Percentiles rank a stretch among this genome's conserved stretches.
Evolutionary conservation across 1,140 invertebrate species (phyloP).

Genomic region (Zaprionus inermis): DNA sequence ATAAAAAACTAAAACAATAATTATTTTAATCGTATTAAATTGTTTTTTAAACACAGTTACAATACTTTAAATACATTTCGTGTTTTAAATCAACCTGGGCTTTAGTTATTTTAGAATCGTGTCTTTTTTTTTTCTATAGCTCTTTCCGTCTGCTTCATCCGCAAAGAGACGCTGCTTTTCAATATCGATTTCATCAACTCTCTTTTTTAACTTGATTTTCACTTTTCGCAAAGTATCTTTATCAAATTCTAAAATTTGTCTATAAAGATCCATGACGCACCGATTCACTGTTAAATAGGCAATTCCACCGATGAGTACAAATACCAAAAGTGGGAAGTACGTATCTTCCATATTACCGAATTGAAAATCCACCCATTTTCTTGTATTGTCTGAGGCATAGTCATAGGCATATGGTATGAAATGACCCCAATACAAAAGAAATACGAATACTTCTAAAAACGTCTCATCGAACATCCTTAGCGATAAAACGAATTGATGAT

Average conservation of each 20-base stretch:
- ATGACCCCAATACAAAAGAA: conserved; percentile 1
- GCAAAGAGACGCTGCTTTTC: not conserved
- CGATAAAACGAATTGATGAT: not conserved
- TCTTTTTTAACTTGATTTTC: not conserved
- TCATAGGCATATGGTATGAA: not conserved
- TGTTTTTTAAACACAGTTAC: too few relatives aligned
- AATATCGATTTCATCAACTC: not conserved
- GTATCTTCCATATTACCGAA: conserved; percentile 7
- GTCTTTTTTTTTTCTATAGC: not conserved
- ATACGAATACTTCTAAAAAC: conserved; percentile 14
- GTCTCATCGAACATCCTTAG: conserved; percentile 12
- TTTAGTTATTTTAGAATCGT: not conserved
- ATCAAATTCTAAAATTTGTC: not conserved
- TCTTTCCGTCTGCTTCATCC: not conserved
- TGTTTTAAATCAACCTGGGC: not conserved
- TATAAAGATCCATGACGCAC: conserved; percentile 3
- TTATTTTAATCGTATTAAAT: too few relatives aligned
- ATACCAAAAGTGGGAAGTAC: conserved; percentile 5
- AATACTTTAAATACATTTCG: too few relatives aligned
- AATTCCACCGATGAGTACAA: not conserved
- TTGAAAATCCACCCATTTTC: conserved; percentile 1
- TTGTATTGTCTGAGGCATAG: not conserved
- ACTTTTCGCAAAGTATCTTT: not conserved
- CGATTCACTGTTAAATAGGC: conserved; percentile 4
- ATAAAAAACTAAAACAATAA: too few relatives aligned